Percentiles rank a stretch among this genome's conserved stretches.
Evolutionary conservation across 23 tunicate species (phyloP).

Genomic region (Halocynthia roretzi): DNA sequence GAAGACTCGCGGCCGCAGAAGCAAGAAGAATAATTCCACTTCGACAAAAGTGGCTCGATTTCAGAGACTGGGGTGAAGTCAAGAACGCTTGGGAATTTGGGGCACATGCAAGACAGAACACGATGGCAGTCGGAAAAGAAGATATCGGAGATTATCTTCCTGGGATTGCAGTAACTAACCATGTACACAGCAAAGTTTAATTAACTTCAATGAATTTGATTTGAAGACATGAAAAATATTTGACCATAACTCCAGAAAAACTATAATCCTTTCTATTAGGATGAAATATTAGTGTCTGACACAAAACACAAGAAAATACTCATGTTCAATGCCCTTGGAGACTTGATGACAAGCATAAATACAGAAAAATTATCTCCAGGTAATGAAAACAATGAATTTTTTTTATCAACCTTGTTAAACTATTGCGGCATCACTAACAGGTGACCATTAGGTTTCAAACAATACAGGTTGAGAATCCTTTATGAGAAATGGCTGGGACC

Average conservation of each 20-base stretch:
- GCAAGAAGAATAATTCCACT: too few relatives aligned
- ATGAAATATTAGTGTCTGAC: slow-evolving; percentile 19
- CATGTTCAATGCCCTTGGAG: slow-evolving; percentile 20
- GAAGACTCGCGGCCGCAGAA: too few relatives aligned
- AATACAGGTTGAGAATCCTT: too few relatives aligned
- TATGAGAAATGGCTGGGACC: too few relatives aligned
- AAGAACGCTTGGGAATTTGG: slow-evolving; percentile 19
- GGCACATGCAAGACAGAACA: background rate
- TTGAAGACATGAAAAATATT: too few relatives aligned
- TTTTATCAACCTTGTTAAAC: too few relatives aligned
- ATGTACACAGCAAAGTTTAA: slow-evolving; percentile 5
- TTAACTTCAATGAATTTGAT: too few relatives aligned
- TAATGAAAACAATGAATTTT: background rate
- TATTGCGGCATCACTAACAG: too few relatives aligned
- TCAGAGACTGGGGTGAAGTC: slow-evolving; percentile 31
- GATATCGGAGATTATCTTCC: slow-evolving; percentile 46
- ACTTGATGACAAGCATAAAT: slow-evolving; percentile 7
- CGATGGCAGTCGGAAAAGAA: background rate
- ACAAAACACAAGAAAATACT: slow-evolving; percentile 19
- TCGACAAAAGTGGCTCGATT: slow-evolving; percentile 39
- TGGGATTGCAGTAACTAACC: slow-evolving; percentile 14
- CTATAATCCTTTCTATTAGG: background rate
- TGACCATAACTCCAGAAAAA: too few relatives aligned
- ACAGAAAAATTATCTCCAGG: slow-evolving; percentile 29
- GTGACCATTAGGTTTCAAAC: too few relatives aligned